phyloP scores from a whole-genome alignment of 2,113 vertebrate species.

The Daphoenositta chrysoptera region DNA sequence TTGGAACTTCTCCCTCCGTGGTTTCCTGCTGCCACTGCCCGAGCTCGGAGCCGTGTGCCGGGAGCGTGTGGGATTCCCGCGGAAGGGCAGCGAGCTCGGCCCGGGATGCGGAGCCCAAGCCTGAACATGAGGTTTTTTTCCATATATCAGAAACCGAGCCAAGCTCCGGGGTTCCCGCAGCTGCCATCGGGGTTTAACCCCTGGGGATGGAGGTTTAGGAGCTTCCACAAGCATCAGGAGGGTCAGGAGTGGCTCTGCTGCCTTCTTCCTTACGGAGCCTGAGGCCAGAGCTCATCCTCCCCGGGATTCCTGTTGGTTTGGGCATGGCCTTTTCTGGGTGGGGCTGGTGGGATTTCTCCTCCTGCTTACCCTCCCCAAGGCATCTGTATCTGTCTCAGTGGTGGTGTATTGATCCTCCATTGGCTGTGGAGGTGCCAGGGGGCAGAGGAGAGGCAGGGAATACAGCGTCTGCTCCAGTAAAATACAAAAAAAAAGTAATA shows the following conservation, averaged over 20 bases:
- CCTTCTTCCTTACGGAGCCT: neutral
- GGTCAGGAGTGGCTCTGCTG: neutral
- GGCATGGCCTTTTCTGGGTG: neutral
- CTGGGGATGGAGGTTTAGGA: neutral
- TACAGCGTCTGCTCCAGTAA: too few relatives aligned
- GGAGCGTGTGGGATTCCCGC: neutral
- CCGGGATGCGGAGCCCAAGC: neutral
- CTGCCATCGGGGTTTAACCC: rapidly evolving
- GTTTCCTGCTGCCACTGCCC: neutral
- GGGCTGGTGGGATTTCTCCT: neutral
- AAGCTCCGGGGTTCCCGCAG: rapidly evolving
- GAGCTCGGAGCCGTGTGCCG: neutral
- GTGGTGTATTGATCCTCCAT: too few relatives aligned
- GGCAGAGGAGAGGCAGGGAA: neutral
- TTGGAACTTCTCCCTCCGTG: too few relatives aligned
- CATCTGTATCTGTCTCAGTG: neutral
- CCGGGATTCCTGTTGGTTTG: rapidly evolving
- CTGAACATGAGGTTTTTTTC: rapidly evolving
- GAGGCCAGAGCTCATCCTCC: neutral
- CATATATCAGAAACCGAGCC: rapidly evolving
- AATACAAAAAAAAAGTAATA: rapidly evolving
- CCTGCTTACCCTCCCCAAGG: neutral
- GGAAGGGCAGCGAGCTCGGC: neutral
- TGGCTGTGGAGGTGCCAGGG: neutral
- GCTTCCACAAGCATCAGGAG: rapidly evolving